These are phyloP conservation scores for Procavia capensis DNA, from an alignment of 2,113 vertebrate species.

Conservation along the genomic window DNA sequence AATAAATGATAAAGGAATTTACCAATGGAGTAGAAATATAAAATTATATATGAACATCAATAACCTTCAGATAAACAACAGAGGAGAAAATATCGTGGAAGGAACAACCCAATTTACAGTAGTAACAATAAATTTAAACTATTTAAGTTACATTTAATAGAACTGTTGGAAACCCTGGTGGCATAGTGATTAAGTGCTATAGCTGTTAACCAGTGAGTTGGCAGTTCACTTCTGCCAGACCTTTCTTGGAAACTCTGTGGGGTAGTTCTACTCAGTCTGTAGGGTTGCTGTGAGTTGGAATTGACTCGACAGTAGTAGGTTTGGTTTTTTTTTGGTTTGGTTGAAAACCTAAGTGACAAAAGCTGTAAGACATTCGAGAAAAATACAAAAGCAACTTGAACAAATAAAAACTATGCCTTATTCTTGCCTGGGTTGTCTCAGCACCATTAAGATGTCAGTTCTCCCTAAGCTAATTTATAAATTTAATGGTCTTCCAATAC, in stretches of 20 bases:
- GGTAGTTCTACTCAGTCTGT: too few species aligned
- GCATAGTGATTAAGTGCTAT: too few species aligned
- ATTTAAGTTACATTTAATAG: accelerated
- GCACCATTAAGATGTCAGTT: not conserved
- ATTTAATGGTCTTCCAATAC: not conserved
- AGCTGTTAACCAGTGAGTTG: too few species aligned
- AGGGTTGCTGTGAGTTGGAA: too few species aligned
- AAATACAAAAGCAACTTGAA: not conserved
- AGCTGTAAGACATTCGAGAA: not conserved
- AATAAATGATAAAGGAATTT: not conserved
- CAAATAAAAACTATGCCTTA: not conserved
- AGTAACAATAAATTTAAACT: not conserved
- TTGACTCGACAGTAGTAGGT: too few species aligned
- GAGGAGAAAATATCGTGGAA: not conserved
- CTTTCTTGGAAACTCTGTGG: too few species aligned
- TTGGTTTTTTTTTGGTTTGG: too few species aligned
- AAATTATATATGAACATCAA: not conserved
- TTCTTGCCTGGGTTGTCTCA: not conserved
- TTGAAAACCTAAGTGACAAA: not conserved
- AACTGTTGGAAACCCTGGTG: not conserved
- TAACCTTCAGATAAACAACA: not conserved
- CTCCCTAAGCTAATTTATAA: not conserved
- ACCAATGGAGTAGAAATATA: not conserved
- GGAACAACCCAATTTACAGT: not conserved
- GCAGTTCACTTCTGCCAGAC: too few species aligned